Evolutionary conservation across 1,140 invertebrate genomes (phyloP), one percentile per base, ranked within the genome.

Genomic region (Trichonephila clavata): DNA sequence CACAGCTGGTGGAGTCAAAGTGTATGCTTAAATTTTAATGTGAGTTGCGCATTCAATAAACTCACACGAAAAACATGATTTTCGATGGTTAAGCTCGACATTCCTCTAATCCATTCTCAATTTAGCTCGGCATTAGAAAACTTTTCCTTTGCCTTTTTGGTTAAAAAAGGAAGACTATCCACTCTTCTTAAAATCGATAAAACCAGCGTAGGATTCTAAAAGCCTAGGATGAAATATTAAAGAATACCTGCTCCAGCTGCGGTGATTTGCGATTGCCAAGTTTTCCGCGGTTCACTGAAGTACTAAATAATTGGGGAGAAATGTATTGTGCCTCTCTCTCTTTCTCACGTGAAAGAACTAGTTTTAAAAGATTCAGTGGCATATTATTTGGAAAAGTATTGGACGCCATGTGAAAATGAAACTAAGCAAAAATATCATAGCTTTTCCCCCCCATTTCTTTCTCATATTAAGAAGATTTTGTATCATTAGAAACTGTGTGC

Each of bases 211-310:
- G 80, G 39, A 21, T 83, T 83, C 50, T 83, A 83, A 83, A n/a
- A 83, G 24, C 68, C 68, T 14, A 16, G 39, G 18, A 8, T 83
- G 80, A 50, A 83, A 83, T 50, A 83, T 83, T 83, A 83, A 83
- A 83, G 80, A 83, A 83, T 83, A 83, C 24, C 68, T 71, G 80
- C 50, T 39, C 80, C 80, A 83, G 80, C 80, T 83, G 80, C 14
- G 80, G 18, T 83, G 80, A 57, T 50, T 83, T 71, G 68, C 68
- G 68, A 65, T 24, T 65, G 63, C 63, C 24, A 27, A 27, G 24
- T 57, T 50, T 83, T 43, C 43, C 24, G 24, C n/a, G 32, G 24
- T 16, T 27, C 16, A 71, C 18, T 21, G 39, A n/a, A 83, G 43
- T 13, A 83, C 80, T n/a, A 8, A 50, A 57, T 83, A 83, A 83